A percentile compares a stretch with the other conserved stretches of the same genome.
Conservation (phyloP, 2,888 invertebrate species). For the Acrobasis repandana region DNA sequence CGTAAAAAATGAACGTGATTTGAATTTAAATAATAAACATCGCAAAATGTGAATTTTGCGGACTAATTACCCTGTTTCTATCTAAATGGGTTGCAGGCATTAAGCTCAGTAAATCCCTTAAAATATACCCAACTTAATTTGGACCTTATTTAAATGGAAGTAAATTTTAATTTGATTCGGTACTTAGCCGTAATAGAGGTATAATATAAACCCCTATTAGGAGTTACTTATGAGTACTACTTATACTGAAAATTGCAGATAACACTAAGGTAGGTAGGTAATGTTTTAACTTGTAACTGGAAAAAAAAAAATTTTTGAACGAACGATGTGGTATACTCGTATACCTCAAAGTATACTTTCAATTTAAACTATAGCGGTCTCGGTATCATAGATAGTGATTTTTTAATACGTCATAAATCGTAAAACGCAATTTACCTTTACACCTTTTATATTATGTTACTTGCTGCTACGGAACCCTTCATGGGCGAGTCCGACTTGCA, state of each 20-base stretch:
- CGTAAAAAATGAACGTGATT: background rate
- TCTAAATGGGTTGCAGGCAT: constrained; percentile 10
- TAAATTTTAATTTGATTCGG: background rate
- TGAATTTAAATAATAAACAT: background rate
- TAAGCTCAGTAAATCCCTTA: constrained; percentile 6
- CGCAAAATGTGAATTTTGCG: background rate
- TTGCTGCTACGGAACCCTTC: too few relatives aligned
- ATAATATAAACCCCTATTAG: background rate
- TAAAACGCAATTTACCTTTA: too few relatives aligned
- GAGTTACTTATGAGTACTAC: background rate
- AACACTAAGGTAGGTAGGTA: background rate
- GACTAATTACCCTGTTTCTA: constrained; percentile 15
- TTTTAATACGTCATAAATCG: too few relatives aligned
- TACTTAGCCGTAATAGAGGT: background rate
- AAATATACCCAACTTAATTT: background rate
- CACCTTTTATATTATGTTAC: too few relatives aligned
- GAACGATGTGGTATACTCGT: too few relatives aligned
- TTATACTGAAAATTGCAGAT: background rate
- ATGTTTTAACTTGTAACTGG: background rate
- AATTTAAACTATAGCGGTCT: too few relatives aligned
- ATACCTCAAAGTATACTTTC: too few relatives aligned
- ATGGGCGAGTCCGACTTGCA: too few relatives aligned
- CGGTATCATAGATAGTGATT: too few relatives aligned
- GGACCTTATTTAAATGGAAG: constrained; percentile 10
- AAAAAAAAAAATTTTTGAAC: too few relatives aligned